Evolutionary conservation across 2,113 vertebrate genomes (phyloP).

Genomic region (Pseudopipra pipra): DNA sequence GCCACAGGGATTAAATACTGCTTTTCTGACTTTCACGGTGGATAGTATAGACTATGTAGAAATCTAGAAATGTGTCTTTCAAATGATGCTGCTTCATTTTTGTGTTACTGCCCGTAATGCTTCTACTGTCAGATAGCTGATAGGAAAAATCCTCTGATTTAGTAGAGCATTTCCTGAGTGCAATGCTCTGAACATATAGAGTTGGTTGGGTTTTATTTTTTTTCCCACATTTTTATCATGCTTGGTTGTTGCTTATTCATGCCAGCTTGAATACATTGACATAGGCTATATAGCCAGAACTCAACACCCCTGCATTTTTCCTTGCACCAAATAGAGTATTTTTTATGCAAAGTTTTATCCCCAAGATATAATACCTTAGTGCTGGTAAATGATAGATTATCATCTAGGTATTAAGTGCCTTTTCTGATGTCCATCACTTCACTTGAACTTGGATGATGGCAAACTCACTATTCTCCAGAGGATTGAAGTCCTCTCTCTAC

Average conservation of each 20-base stretch:
- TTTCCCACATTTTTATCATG: accelerated
- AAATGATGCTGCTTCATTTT: not conserved
- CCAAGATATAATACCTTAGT: not conserved
- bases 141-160: not conserved
- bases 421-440: not conserved
- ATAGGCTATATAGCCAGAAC: not conserved
- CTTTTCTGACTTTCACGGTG: not conserved
- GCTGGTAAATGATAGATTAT: not conserved
- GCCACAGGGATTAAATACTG: not conserved
- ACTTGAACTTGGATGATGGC: not conserved
- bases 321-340: not conserved
- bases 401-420: not conserved
- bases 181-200: not conserved
- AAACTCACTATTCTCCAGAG: not conserved
- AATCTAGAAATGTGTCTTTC: not conserved
- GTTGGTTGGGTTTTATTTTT: not conserved
- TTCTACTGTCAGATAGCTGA: not conserved
- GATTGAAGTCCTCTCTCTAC: not conserved
- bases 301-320: not conserved
- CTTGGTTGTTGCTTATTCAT: not conserved
- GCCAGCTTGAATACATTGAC: not conserved
- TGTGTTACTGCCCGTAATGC: not conserved
- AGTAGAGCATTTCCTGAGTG: not conserved
- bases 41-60: not conserved
- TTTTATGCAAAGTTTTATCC: not conserved